Percentiles rank a stretch among this genome's conserved stretches.
Conservation (phyloP, 2,888 invertebrate genomes). For the Cantharis lateralis region DNA sequence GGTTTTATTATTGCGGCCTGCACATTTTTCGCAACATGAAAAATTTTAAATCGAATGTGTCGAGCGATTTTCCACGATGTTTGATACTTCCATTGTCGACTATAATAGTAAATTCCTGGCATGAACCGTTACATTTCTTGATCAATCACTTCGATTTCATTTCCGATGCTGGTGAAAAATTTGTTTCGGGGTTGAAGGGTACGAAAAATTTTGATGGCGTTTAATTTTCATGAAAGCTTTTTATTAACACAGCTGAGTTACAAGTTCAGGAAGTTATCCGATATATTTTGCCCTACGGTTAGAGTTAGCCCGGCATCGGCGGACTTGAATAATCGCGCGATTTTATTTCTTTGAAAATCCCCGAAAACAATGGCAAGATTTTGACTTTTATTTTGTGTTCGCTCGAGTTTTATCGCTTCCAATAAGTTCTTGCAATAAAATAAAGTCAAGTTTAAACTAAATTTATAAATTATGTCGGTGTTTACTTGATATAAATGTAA, state of each 20-base stretch:
- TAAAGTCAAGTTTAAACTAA: background rate
- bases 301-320: background rate
- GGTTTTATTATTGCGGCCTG: background rate
- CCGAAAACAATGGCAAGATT: background rate
- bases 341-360: background rate
- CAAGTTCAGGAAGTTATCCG: background rate
- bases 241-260: background rate
- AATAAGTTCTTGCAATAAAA: background rate
- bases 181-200: background rate
- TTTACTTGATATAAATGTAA: slow-evolving; percentile 1
- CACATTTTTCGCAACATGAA: background rate
- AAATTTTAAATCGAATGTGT: background rate
- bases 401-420: background rate
- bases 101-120: background rate
- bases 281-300: background rate
- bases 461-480: background rate
- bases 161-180: background rate
- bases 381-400: background rate
- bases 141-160: background rate
- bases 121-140: background rate
- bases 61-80: background rate
- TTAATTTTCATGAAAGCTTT: background rate
- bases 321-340: background rate
- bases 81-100: background rate
- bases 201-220: background rate